Evolutionary conservation across 2,888 invertebrate genomes (phyloP), one percentile per base, ranked within the genome.

Genomic region (Willowsia nigromaculata): DNA sequence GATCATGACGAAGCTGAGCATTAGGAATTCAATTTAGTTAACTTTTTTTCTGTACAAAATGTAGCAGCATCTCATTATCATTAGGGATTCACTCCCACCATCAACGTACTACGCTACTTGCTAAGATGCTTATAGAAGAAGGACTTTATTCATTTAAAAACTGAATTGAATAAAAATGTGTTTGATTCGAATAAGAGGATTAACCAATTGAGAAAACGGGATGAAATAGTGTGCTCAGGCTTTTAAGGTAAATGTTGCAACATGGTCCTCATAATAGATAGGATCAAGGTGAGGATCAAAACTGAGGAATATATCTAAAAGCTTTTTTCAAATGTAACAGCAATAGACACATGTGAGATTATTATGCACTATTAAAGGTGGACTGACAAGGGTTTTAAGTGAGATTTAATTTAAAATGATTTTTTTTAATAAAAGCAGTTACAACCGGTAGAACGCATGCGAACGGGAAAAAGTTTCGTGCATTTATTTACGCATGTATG

Each of bases 101-200:
- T 65, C 18, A 5, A 59, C 65, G 33, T 5, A 30, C n/a, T 65
- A n/a, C 1, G 37, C 13, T 40, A 27, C 59, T 59, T 25, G 22
- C 22, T 13, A 2, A 22, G 37, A 2, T 13, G 5, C 15, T 71
- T 43, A 13, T 37, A 50, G 3, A 68, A 30, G 33, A 43, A 27
- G 27, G 11, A 47, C 22, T 47, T 50, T 76, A 7, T 27, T 76
- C 11, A 50, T n/a, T n/a, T n/a, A n/a, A n/a, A n/a, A n/a, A n/a
- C n/a, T n/a, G n/a, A n/a, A n/a, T n/a, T n/a, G n/a, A n/a, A n/a
- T n/a, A n/a, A n/a, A n/a, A n/a, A n/a, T n/a, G n/a, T n/a, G n/a
- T n/a, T n/a, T n/a, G 27, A 81, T 59, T 81, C 40, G 43, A 62
- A 53, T 85, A 85, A 85, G 85, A 74, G 76, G 85, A 74, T 85